Evolutionary conservation across 2,888 invertebrate species (phyloP), one percentile per base, ranked within the genome.

Genomic region (Cephonodes hylas): DNA sequence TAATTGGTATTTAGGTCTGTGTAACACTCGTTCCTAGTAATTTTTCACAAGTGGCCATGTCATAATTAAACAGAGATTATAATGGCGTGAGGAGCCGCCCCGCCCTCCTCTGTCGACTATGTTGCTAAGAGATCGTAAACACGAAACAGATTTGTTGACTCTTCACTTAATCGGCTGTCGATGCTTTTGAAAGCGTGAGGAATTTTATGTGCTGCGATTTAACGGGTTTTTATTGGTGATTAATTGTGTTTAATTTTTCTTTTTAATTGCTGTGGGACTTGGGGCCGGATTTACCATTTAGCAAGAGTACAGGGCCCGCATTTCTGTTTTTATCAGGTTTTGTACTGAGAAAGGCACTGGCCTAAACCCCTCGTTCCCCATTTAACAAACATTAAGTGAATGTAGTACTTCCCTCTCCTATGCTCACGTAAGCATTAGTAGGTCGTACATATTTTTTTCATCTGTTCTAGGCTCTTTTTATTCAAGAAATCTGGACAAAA

Each of bases 21-120:
- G 62, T 38, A 60, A 62, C 62, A 62, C 60, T 34, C 62, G 60
- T 64, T 59, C 45, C n/a, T 46, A 45, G 62, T 63, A 42, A 63
- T 59, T 42, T 64, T 61, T 60, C 18, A 56, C 27, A n/a, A 22
- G 25, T n/a, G 15, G 38, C 42, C 22, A 42, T 18, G 53, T 38
- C 58, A 62, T 56, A 61, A 61, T 61, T 61, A 46, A 58, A 46
- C 38, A 58, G 44, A 45, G 45, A 57, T 45, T 45, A 34, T 42
- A 58, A 20, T 45, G 44, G 63, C 65, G 63, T 65, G 65, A 15
- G 48, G 61, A 20, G 22, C 13, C 13, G 48, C 42, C 53, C 57
- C 65, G 63, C 64, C 65, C 27, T 22, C 42, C 4, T 23, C 27
- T 53, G 48, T 45, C 22, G 8, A 31, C 53, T 8, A 18, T 31